These are phyloP conservation scores for Schizopygopsis pylzovi DNA, from an alignment of 2,797 vertebrate species.

Conservation along the genomic window DNA sequence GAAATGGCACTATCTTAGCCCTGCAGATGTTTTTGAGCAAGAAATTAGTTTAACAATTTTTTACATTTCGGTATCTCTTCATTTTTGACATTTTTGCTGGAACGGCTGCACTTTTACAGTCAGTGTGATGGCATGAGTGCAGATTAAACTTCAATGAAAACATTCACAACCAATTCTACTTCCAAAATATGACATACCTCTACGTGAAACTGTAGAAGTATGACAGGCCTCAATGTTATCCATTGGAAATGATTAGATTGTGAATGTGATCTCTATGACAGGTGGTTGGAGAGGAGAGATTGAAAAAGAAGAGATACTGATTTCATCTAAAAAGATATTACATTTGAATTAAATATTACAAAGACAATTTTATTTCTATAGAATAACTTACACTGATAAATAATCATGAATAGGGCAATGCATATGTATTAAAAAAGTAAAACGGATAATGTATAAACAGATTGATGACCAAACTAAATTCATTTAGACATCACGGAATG, in stretches of 20 bases:
- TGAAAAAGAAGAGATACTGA: background rate
- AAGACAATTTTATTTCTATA: background rate
- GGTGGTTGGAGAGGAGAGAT: background rate
- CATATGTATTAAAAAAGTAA: background rate
- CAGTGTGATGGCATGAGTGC: background rate
- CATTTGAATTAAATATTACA: background rate
- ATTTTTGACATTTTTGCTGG: background rate
- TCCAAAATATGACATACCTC: background rate
- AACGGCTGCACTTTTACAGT: background rate
- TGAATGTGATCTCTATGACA: background rate
- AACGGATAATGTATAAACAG: background rate
- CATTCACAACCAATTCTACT: background rate
- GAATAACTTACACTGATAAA: background rate
- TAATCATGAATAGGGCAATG: background rate
- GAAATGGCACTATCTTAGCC: background rate
- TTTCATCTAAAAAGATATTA: conserved; percentile 1
- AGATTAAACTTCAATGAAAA: conserved; percentile 2
- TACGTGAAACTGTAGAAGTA: background rate
- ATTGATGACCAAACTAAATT: background rate
- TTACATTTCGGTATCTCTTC: background rate
- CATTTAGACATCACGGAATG: background rate
- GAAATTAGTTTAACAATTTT: background rate
- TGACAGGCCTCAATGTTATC: background rate
- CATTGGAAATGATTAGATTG: background rate
- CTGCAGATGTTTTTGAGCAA: background rate